Base-by-base conservation (phyloP, 2,113 vertebrate genomes). In the Ageneiosus marmoratus region DNA sequence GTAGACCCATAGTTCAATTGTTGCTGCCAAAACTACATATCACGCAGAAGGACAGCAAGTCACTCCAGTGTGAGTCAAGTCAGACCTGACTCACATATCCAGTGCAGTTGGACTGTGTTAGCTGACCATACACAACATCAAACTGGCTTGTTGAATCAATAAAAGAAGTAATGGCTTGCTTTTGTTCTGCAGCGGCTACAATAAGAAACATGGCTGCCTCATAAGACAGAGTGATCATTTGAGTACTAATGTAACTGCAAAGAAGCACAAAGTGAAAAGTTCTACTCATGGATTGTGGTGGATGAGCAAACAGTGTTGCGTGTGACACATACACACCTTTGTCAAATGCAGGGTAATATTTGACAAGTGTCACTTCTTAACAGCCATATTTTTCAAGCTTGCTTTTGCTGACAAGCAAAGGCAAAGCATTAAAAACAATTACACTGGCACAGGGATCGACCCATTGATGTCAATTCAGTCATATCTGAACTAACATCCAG, bases 401-500 rank as follows among this genome's bases (percentile, higher is more conserved):
- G 81, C 83, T 56, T 34, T 65, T 92, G 89, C 92, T 92, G 91
- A 93, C 92, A 91, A 89, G 89, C 79, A 92, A 92, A 87, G 89
- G 84, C 69, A 80, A 62, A 89, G 89, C 75, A 84, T 87, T 84
- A 63, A 74, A 62, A 85, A 82, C 78, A 73, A 81, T 79, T 86
- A 91, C 89, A 88, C 70, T 58, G 80, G 74, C 86, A 63, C 78
- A 67, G 86, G 56, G 82, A 88, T 89, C 86, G 82, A 87, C 82
- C 79, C 16, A 46, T 65, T 91, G 91, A 93, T 89, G 90, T 92
- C 92, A 79, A 92, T 89, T 11, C 77, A 73, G 86, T 85, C 89
- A 91, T 88, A 89, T 87, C 83, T 78, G 79, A 82, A 88, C 89
- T 88, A 91, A 91, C 88, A 86, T 85, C 86, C 90, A 91, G 89